A percentile compares a stretch with the other conserved stretches of the same genome.
phyloP scores from a whole-genome alignment of 2,888 invertebrate species.

The Oligia latruncula region DNA sequence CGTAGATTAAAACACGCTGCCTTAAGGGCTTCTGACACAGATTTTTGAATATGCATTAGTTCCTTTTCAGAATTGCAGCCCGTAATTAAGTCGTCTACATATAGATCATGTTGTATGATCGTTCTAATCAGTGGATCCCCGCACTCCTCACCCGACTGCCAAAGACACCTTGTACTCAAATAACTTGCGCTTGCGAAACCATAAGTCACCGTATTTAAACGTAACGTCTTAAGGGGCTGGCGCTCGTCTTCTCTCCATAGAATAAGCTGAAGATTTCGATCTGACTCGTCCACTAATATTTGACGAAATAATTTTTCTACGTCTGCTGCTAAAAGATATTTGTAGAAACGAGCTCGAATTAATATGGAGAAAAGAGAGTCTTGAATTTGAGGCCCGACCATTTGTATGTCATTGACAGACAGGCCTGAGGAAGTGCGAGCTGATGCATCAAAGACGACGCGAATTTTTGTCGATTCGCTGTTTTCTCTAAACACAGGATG shows the following conservation, averaged over 20 bases:
- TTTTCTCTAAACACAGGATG: no score
- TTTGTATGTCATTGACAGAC: not conserved
- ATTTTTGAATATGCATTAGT: not conserved
- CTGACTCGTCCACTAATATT: not conserved
- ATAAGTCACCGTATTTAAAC: not conserved
- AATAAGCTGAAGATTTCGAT: constrained; percentile 4
- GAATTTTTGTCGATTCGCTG: no score
- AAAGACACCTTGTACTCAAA: constrained; percentile 1
- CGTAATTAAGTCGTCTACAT: not conserved
- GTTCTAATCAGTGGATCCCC: not conserved
- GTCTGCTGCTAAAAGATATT: no score
- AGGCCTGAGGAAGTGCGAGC: not conserved
- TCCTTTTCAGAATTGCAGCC: not conserved
- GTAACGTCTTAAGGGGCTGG: not conserved
- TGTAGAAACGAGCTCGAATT: no score
- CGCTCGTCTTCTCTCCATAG: constrained; percentile 3
- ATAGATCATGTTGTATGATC: constrained; percentile 8
- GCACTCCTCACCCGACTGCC: not conserved
- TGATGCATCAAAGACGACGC: no score
- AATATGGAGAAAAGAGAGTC: no score
- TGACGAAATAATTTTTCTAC: no score
- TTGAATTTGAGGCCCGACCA: not conserved
- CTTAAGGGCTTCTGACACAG: not conserved
- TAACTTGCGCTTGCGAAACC: constrained; percentile 2
- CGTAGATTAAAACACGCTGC: constrained; percentile 1